Base-by-base conservation (phyloP, 2,797 vertebrate genomes). In the Lepidocolaptes lacrymiger region DNA sequence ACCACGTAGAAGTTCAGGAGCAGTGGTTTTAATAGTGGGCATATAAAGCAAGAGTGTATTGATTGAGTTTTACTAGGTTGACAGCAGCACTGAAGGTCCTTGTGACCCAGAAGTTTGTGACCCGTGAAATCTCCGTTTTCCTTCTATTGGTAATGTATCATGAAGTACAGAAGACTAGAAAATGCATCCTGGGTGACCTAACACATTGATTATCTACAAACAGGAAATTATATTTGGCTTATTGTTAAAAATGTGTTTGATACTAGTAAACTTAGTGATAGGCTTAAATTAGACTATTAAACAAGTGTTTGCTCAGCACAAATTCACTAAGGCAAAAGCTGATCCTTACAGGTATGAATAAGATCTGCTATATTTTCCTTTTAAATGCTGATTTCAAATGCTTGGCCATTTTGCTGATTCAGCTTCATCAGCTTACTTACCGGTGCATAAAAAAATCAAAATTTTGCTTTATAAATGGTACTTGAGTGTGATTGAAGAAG, bases 101-200 rank as follows among this genome's bases (percentile, higher is more conserved):
- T 44, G 30, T 97, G 96, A 96, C 95, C 92, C 68, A 92, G 93
- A 61, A 95, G 68, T 86, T 94, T 97, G 84, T 97, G 96, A 97
- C 95, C 96, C 96, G 71, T 97, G 95, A 98, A 97, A 97, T 95
- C 86, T 91, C 68, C 56, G 80, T 95, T 96, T 94, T 97, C 95
- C 94, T 96, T 94, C 84, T 80, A 51, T 88, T 89, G 91, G 82
- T 94, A 94, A 95, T 69, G 69, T 91, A 93, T 87, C 88, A 96
- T 93, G 88, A 88, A 93, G 37, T 95, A 68, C 52, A 73, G 77
- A 90, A 66, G 64, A 86, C 95, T 95, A 90, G 80, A 80, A 94
- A 82, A 94, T 79, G n/a, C 37, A 56, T 92, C 51, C 61, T 85
- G 22, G 14, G 23, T 84, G 64, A 85, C 62, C 68, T 48, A 88